Evolutionary conservation across 1,140 invertebrate genomes (phyloP), one percentile per base, ranked within the genome.

Genomic region (Drosophila ananassae): DNA sequence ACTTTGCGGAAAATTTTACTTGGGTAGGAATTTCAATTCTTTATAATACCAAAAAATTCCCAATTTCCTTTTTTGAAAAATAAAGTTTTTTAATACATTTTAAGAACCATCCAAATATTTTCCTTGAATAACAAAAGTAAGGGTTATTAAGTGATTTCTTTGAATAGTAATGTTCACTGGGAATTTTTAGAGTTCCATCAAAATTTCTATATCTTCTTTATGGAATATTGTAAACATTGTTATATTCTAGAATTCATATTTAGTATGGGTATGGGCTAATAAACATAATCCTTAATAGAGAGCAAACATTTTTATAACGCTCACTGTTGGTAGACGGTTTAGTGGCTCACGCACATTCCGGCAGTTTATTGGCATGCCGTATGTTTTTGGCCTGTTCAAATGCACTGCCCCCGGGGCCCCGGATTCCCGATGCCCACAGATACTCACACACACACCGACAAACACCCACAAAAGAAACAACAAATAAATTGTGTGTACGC

Each of bases 401-500:
- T 75, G 69, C 73, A 67, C 22, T 50, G 32, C 46, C 12, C 44
- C 73, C 48, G 9, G 8, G 21, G 13, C 6, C n/a, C 39, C n/a
- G 12, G 13, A n/a, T 21, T 13, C 54, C 61, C 34, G 21, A 28
- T 50, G 13, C 2, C 41, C 21, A 1, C 21, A 9, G 17, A 9
- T 22, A 39, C 22, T 21, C 41, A 48, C n/a, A 39, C n/a, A 39
- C 32, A 55, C 25, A 50, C 5, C 2, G 32, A 28, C 47, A 74
- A 39, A 46, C 39, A 66, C 28, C 55, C 47, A 64, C 50, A 50
- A 47, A 46, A 56, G 55, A 68, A 61, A 51, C 66, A 81, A 77
- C 77, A 81, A 87, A 85, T 87, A 87, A 85, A 78, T 67, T 73
- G 47, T 74, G 55, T 77, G 61, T 87, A 85, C 82, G 82, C 82